Evolutionary conservation across 30 jellyfish, hydroid and myxozoan species (phyloP), one percentile per base, ranked within the genome.

Genomic region (Aurelia sp.): DNA sequence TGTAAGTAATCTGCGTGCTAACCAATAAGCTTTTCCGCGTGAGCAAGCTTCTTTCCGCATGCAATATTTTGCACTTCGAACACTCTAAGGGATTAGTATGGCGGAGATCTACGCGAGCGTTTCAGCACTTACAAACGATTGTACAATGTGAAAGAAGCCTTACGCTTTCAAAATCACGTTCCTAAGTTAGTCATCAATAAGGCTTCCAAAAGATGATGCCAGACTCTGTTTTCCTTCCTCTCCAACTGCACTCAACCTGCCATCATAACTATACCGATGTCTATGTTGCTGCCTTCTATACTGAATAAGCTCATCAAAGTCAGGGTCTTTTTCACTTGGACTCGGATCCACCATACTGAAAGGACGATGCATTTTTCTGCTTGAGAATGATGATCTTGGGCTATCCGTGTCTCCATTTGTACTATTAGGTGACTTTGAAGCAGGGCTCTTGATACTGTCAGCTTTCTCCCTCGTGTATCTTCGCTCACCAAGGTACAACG

Each of bases 181-280:
- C 6, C 55, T 3, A 10, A 44, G 10, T 44, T 44, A 44, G 15
- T 94, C 99, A 40, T 97, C 99, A 11, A 94, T 66, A 62, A 94
- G 92, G 66, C 99, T 94, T 3, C 98, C 99, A n/a, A 94, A 81
- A 6, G 99, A 94, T 22, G 96, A 95, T 3, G 96, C 91, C 64
- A 94, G 19, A 17, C 97, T 92, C 66, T 78, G 96, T 13, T 62
- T 31, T 48, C 96, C 94, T 70, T 94, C 99, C 5, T 91, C 86
- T 6, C 55, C 55, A 37, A 94, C 96, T 27, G 94, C 79, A 48
- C 96, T 78, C 50, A 94, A 58, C 60, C 97, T 35, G n/a, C 86
- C 88, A 4, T 92, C 96, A 50, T 51, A 74, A 73, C 94, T 85
- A 79, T 79, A 86, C 37, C 97, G 64, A 80, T 89, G 66, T 48